phyloP scores from a whole-genome alignment of 2,888 invertebrate species.

The Nomada goodeniana region DNA sequence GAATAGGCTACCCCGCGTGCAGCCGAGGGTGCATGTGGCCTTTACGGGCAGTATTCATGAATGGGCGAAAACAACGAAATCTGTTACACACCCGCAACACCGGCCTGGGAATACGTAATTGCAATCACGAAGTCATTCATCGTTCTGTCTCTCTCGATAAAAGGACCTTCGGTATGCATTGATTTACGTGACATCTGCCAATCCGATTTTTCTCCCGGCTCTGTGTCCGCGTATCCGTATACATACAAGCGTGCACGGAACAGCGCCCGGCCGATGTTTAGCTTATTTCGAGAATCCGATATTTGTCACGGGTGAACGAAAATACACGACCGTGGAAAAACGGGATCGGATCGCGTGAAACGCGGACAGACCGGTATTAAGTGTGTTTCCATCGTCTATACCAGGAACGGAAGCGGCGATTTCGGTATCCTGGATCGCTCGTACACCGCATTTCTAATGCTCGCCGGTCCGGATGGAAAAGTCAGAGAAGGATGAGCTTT shows the following conservation, averaged over 20 bases:
- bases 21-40: not conserved
- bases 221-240: not conserved
- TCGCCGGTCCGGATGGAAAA: conserved; percentile 41
- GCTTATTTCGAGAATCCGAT: conserved; percentile 2
- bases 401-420: conserved; percentile 21
- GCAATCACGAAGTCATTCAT: conserved; percentile 43
- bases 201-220: not conserved
- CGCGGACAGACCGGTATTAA: not conserved
- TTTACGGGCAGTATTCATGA: conserved; percentile 4
- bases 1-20: not conserved
- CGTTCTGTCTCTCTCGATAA: conserved; percentile 31
- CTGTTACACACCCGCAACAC: conserved; percentile 31
- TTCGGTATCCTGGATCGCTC: conserved; percentile 32
- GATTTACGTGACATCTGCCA: not conserved
- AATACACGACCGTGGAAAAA: conserved; percentile 14
- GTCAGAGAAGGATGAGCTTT: conserved; percentile 57
- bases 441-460: conserved; percentile 59
- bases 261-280: not conserved
- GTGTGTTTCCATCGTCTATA: not conserved
- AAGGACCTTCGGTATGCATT: not conserved
- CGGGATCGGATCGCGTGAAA: conserved; percentile 1
- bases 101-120: conserved; percentile 47
- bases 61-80: conserved; percentile 37
- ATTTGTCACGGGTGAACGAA: not conserved
- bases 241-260: not conserved